Conservation (phyloP, 2,797 vertebrate species). For the Microctenopoma lineatum region DNA sequence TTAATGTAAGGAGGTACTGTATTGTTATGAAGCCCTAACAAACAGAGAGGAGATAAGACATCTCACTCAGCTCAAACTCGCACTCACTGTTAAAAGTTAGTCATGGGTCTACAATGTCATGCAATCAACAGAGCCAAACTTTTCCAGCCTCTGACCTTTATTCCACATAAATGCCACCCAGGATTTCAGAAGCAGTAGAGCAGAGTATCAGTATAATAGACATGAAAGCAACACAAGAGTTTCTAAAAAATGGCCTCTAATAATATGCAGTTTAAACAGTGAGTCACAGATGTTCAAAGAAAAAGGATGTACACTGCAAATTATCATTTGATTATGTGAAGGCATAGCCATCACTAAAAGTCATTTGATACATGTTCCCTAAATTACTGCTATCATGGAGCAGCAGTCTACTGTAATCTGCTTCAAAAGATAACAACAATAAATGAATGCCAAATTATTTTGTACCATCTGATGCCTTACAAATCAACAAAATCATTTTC, state of each 20-base stretch:
- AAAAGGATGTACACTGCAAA: conserved; percentile 12
- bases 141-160: conserved; percentile 25
- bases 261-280: conserved; percentile 14
- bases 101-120: not conserved
- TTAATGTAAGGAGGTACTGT: not conserved
- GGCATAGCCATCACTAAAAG: not conserved
- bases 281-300: conserved; percentile 32
- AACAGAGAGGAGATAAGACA: not conserved
- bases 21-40: not conserved
- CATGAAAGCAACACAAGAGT: conserved; percentile 40
- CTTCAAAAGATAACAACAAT: conserved; percentile 20
- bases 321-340: conserved; percentile 26
- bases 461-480: conserved; percentile 20
- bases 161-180: conserved; percentile 25
- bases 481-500: conserved; percentile 10
- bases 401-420: conserved; percentile 9
- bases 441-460: conserved; percentile 15
- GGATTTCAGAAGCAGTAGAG: conserved; percentile 15
- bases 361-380: not conserved
- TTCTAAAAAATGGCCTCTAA: not conserved
- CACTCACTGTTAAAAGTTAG: not conserved
- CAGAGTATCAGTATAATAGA: not conserved
- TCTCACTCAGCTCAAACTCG: not conserved
- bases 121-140: conserved; percentile 37
- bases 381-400: not conserved